Base-by-base conservation (phyloP, 2,888 invertebrate genomes). In the Philereme vetulata region DNA sequence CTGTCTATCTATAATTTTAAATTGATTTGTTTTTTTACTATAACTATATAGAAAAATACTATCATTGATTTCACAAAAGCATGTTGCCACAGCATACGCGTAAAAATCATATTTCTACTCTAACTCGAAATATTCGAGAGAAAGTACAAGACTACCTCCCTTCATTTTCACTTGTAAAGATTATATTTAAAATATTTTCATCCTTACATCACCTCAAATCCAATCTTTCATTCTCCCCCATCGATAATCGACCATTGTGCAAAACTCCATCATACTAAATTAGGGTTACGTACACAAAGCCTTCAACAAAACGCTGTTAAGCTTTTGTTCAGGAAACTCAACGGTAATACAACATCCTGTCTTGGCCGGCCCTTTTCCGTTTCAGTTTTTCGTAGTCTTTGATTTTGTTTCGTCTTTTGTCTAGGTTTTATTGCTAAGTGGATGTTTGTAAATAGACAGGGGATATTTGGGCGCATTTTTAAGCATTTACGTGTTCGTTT, bases 341-440 rank as follows among this genome's bases (percentile, higher is more conserved):
- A 79, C 79, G 78, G 77, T 77, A 74, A 76, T 74, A 75, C 73
- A 74, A 78, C 78, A 78, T 85, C 84, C 85, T 80, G 65, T 64
- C 38, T 62, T 59, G 72, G 74, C 67, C 54, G 54, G 51, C 61
- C 68, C 38, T 57, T 68, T 44, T 68, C 65, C 63, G 62, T 48
- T 64, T 51, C 54, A 51, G 59, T 60, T 63, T 66, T 66, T 65
- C 45, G 45, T 53, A 50, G 60, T 60, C 52, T 67, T 60, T 60
- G 62, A 61, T 62, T 65, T 62, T 50, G 38, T 63, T 63, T 56
- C 11, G 48, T 38, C 62, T 49, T 53, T 69, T 69, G 60, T 69
- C 48, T 67, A 52, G 60, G 45, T 43, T 57, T 51, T 61, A 62
- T 62, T 60, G 60, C 65, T 64, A 56, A 65, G 53, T 65, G 54